Conservation (phyloP, 2,888 invertebrate species). For the Sympetrum striolatum region DNA sequence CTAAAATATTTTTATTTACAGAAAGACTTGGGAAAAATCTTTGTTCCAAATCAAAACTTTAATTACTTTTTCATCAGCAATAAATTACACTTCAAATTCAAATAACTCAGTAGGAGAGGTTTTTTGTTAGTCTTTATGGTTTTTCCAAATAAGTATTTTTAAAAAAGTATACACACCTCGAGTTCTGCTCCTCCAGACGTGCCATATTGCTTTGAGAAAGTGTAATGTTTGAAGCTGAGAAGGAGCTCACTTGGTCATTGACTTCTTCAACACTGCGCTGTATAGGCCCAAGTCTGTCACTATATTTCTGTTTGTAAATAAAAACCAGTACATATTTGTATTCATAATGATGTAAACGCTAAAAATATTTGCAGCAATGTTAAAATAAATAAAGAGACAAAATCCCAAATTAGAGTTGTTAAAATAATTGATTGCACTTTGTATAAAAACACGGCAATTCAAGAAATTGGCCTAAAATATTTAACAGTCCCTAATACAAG, state of each 20-base stretch:
- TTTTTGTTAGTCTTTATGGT: neutral
- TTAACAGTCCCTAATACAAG: too few species aligned
- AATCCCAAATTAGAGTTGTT: too few species aligned
- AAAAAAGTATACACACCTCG: slow-evolving; percentile 64
- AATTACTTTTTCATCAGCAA: too few species aligned
- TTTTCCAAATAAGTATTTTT: neutral
- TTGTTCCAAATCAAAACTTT: too few species aligned
- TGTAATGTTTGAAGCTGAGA: slow-evolving; percentile 74
- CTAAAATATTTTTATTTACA: too few species aligned
- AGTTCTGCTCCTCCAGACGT: slow-evolving; percentile 82
- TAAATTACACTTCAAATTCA: too few species aligned
- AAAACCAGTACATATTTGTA: neutral
- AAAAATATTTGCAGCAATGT: too few species aligned
- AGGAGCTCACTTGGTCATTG: slow-evolving; percentile 75
- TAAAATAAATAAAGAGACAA: too few species aligned
- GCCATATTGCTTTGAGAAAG: slow-evolving; percentile 70
- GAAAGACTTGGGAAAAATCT: too few species aligned
- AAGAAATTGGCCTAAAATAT: too few species aligned
- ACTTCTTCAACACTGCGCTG: slow-evolving; percentile 77
- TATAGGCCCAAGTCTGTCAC: slow-evolving; percentile 73
- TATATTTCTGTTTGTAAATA: slow-evolving; percentile 68
- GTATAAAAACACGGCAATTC: too few species aligned
- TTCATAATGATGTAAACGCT: neutral
- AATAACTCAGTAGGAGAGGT: neutral
- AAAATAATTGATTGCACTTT: too few species aligned